These are phyloP conservation scores for Rutilus rutilus DNA, from an alignment of 2,113 vertebrate species.

Conservation along the genomic window DNA sequence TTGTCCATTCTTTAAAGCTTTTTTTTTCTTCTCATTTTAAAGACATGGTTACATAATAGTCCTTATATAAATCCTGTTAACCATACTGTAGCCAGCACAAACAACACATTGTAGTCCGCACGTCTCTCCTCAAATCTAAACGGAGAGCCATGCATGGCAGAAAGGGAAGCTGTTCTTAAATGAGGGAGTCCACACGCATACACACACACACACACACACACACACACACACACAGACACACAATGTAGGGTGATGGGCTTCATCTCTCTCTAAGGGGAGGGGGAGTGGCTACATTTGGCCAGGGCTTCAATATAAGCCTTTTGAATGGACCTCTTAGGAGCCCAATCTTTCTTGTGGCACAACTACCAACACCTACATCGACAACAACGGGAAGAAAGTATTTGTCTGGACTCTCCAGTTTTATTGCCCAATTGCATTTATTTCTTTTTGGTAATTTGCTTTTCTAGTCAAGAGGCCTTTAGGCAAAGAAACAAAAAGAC, in stretches of 20 bases:
- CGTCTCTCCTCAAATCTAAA: not conserved
- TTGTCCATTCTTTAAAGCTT: not conserved
- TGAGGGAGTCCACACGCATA: conserved; percentile 59
- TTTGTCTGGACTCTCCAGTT: conserved; percentile 26
- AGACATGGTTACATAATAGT: not conserved
- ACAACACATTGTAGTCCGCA: not conserved
- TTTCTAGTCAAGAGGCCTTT: conserved; percentile 76
- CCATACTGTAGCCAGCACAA: not conserved
- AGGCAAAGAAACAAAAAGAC: conserved; percentile 66
- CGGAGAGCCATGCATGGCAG: not conserved
- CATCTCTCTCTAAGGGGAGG: conserved; percentile 61
- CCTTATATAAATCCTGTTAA: not conserved
- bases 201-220: not conserved
- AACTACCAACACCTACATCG: conserved; percentile 59
- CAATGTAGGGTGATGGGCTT: conserved; percentile 69
- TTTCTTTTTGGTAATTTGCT: conserved; percentile 49
- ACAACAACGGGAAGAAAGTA: conserved; percentile 46
- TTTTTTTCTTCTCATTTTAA: not conserved
- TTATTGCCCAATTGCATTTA: conserved; percentile 36
- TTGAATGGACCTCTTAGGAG: conserved; percentile 71
- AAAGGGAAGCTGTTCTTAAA: conserved; percentile 49
- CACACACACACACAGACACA: conserved; percentile 5
- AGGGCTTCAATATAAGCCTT: conserved; percentile 77
- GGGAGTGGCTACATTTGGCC: conserved; percentile 75
- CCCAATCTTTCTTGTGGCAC: conserved; percentile 76